These are phyloP conservation scores for Pangasius krempfi DNA, from an alignment of 2,797 vertebrate species.

Conservation along the genomic window DNA sequence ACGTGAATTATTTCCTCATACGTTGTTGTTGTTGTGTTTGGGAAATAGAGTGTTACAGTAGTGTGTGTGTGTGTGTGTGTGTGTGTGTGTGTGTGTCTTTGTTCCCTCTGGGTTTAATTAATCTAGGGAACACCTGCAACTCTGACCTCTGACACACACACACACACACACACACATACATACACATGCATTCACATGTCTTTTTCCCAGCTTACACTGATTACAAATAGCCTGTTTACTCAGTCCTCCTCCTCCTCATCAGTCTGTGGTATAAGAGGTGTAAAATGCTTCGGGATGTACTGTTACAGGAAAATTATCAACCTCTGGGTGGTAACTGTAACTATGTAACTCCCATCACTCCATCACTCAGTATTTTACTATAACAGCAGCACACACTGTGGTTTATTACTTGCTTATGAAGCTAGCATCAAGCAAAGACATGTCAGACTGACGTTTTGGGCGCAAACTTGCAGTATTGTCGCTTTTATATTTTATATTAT, in stretches of 20 bases:
- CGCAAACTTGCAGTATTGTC: neutral
- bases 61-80: slow-evolving; percentile 38
- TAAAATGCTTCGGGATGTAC: neutral
- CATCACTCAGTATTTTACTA: neutral
- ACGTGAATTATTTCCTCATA: slow-evolving; percentile 38
- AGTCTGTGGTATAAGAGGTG: neutral
- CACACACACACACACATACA: slow-evolving; percentile 1
- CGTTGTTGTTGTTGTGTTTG: neutral
- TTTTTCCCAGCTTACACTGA: neutral
- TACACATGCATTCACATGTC: neutral
- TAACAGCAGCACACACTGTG: neutral
- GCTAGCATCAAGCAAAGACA: neutral
- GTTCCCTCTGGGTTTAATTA: slow-evolving; percentile 74
- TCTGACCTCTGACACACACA: slow-evolving; percentile 60
- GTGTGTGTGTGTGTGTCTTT: slow-evolving; percentile 42
- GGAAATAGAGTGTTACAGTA: slow-evolving; percentile 40
- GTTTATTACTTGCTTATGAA: neutral
- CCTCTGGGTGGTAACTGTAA: neutral
- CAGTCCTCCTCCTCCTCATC: neutral
- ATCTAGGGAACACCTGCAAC: slow-evolving; percentile 67
- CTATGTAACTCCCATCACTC: neutral
- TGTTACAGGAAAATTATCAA: neutral
- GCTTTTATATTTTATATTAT: neutral
- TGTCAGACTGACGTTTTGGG: neutral
- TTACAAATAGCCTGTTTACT: neutral